A percentile compares a stretch with the other conserved stretches of the same genome.
Conservation (phyloP, 1,140 invertebrate species). For the Hyles euphorbiae region DNA sequence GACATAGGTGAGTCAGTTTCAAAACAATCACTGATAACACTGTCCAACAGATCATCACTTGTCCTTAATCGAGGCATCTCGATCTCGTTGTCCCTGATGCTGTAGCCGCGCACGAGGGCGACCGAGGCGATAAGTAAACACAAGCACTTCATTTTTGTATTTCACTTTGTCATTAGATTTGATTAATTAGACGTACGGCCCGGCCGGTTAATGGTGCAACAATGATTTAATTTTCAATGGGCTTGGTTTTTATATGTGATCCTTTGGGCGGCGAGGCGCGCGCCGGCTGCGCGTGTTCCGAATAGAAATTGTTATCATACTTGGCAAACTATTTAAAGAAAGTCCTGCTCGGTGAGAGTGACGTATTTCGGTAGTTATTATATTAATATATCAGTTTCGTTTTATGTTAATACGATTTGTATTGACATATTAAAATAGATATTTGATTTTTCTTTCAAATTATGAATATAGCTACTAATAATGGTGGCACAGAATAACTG, state of each 20-base stretch:
- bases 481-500: no score
- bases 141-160: conserved; percentile 65
- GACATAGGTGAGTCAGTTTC: conserved; percentile 78
- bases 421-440: no score
- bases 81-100: conserved; percentile 73
- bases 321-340: conserved; percentile 70
- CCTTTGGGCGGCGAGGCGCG: conserved; percentile 68
- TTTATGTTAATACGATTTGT: no score
- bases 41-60: conserved; percentile 81
- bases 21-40: conserved; percentile 83
- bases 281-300: conserved; percentile 44
- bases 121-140: conserved; percentile 63
- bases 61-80: conserved; percentile 76
- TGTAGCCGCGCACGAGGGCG: conserved; percentile 69
- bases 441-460: no score
- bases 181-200: conserved; percentile 66
- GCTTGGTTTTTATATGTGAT: conserved; percentile 76
- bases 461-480: no score
- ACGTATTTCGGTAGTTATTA: conserved; percentile 38
- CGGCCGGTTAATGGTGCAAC: conserved; percentile 69
- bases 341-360: conserved; percentile 67
- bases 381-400: conserved; percentile 19
- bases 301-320: conserved; percentile 57
- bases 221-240: conserved; percentile 76
- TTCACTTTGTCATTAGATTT: conserved; percentile 68